Percentiles rank a stretch among this genome's conserved stretches.
Evolutionary conservation across 2,113 vertebrate genomes (phyloP).

Genomic region (Pollimyrus isidori): DNA sequence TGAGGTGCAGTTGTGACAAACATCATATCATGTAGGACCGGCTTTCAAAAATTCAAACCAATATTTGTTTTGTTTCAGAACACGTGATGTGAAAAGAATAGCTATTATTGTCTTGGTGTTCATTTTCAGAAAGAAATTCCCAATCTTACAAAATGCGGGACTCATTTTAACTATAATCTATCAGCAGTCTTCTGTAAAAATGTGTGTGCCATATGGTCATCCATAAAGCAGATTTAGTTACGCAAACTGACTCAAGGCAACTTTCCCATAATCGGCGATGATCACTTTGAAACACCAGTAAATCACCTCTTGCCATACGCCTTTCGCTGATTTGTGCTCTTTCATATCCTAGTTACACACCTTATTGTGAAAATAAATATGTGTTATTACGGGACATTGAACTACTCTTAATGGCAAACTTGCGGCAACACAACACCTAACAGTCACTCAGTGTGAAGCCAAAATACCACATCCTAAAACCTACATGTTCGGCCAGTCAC

Average conservation of each 20-base stretch:
- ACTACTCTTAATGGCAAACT: neutral
- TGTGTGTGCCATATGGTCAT: neutral
- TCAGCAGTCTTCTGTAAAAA: neutral
- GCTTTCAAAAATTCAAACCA: neutral
- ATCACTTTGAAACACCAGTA: neutral
- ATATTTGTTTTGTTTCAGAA: neutral
- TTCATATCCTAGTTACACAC: neutral
- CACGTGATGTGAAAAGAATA: neutral
- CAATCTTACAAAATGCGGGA: neutral
- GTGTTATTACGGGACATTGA: neutral
- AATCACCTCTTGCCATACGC: neutral
- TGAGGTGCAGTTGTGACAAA: constrained; percentile 36
- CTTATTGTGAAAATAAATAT: neutral
- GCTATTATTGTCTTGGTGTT: neutral
- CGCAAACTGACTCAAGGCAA: neutral
- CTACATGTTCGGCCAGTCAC: neutral
- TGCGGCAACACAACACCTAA: neutral
- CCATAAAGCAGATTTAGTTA: neutral
- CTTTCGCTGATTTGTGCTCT: neutral
- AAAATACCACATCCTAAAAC: neutral
- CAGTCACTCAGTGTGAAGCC: neutral
- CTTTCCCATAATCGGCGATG: neutral
- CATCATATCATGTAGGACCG: constrained; percentile 4
- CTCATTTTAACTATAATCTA: neutral
- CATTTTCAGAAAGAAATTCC: neutral